A percentile compares a stretch with the other conserved stretches of the same genome.
phyloP scores from a whole-genome alignment of 2,888 invertebrate genomes.

The Yponomeuta sedellus region DNA sequence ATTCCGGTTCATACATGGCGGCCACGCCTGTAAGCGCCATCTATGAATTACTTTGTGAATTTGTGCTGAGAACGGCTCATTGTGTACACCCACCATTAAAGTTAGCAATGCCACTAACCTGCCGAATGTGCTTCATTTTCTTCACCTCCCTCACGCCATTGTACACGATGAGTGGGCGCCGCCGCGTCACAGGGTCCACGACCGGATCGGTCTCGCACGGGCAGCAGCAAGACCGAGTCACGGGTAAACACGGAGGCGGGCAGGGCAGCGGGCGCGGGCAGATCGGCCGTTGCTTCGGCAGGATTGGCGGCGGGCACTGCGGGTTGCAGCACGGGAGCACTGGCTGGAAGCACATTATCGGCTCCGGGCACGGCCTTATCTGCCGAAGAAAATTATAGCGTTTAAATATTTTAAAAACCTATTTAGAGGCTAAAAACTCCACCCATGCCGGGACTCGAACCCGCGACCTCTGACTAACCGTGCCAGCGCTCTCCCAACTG shows the following conservation, averaged over 20 bases:
- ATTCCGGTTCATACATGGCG: too few relatives aligned
- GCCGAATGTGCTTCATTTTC: background rate
- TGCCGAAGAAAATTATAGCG: constrained; percentile 29
- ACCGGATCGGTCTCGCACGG: constrained; percentile 32
- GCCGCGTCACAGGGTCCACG: constrained; percentile 74
- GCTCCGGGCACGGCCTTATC: constrained; percentile 60
- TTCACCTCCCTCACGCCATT: constrained; percentile 51
- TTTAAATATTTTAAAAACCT: too few relatives aligned
- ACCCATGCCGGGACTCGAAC: too few relatives aligned
- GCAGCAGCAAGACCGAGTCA: constrained; percentile 63
- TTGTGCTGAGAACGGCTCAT: too few relatives aligned
- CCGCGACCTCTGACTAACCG: too few relatives aligned
- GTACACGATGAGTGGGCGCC: constrained; percentile 75
- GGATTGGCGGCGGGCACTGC: constrained; percentile 71
- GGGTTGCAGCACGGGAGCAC: constrained; percentile 66
- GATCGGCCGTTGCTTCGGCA: constrained; percentile 65
- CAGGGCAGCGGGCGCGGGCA: constrained; percentile 62
- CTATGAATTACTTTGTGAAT: too few relatives aligned
- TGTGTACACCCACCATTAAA: too few relatives aligned
- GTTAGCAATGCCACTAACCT: background rate
- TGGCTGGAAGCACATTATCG: constrained; percentile 57
- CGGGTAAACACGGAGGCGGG: constrained; percentile 66
- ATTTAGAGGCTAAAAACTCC: too few relatives aligned
- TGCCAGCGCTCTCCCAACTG: too few relatives aligned
- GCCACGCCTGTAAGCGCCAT: too few relatives aligned